Percentiles rank a stretch among this genome's conserved stretches.
Evolutionary conservation across 2,888 invertebrate genomes (phyloP).

Genomic region (Malacosoma neustria): DNA sequence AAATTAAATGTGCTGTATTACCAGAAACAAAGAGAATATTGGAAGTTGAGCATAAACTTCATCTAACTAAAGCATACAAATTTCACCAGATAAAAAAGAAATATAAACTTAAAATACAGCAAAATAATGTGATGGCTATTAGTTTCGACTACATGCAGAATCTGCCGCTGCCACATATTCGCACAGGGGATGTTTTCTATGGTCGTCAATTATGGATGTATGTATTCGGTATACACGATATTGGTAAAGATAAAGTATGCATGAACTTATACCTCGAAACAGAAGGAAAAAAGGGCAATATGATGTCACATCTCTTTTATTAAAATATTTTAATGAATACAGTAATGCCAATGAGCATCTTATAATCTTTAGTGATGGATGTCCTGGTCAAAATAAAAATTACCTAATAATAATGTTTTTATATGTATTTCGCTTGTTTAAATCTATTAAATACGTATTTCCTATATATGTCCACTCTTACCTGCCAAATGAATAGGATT

Average conservation of each 20-base stretch:
- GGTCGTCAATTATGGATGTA: constrained; percentile 1
- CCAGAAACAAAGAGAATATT: too few species aligned
- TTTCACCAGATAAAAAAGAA: too few species aligned
- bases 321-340: constrained; percentile 1
- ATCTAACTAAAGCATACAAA: too few species aligned
- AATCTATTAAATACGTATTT: neutral
- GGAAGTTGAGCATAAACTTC: too few species aligned
- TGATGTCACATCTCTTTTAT: constrained; percentile 5
- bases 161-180: neutral
- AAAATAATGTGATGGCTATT: too few species aligned
- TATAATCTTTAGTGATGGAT: constrained; percentile 5
- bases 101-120: too few species aligned
- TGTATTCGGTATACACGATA: constrained; percentile 2
- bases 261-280: neutral
- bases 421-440: too few species aligned
- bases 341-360: neutral
- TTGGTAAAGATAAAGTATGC: neutral
- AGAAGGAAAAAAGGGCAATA: constrained; percentile 4
- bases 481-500: constrained; percentile 6
- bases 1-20: too few species aligned
- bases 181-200: neutral
- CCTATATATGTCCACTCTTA: neutral
- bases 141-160: neutral
- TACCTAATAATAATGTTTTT: neutral
- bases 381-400: constrained; percentile 3